Evolutionary conservation across 2,888 invertebrate genomes (phyloP).

Genomic region (Pecten maximus): DNA sequence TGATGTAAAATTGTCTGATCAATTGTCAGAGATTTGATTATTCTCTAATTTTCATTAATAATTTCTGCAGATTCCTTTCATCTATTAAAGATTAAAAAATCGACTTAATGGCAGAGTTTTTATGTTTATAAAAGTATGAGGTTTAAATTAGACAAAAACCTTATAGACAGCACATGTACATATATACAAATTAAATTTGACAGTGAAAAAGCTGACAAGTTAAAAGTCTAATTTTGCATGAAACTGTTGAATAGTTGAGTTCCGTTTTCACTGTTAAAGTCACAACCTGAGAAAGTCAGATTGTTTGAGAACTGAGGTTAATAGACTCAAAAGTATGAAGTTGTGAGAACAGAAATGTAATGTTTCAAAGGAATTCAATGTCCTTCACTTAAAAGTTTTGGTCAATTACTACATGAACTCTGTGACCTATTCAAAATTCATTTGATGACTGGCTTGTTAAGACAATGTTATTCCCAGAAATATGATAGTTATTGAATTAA

Average conservation of each 20-base stretch:
- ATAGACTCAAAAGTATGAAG: neutral
- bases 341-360: neutral
- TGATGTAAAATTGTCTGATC: neutral
- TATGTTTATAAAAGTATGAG: neutral
- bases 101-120: neutral
- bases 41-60: neutral
- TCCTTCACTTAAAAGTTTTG: too few species aligned
- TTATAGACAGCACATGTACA: neutral
- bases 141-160: neutral
- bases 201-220: neutral
- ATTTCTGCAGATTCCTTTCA: neutral
- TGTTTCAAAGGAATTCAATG: neutral
- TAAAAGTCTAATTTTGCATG: neutral
- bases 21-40: slow-evolving; percentile 14
- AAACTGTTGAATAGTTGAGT: neutral
- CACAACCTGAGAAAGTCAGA: neutral
- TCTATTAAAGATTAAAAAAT: slow-evolving; percentile 14
- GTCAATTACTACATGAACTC: too few species aligned
- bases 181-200: neutral
- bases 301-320: neutral
- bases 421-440: too few species aligned
- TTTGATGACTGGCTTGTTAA: too few species aligned
- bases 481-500: too few species aligned
- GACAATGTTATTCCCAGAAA: too few species aligned
- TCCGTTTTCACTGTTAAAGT: neutral